Evolutionary conservation across 2,113 vertebrate genomes (phyloP), one percentile per base, ranked within the genome.

Genomic region (Xyrauchen texanus): DNA sequence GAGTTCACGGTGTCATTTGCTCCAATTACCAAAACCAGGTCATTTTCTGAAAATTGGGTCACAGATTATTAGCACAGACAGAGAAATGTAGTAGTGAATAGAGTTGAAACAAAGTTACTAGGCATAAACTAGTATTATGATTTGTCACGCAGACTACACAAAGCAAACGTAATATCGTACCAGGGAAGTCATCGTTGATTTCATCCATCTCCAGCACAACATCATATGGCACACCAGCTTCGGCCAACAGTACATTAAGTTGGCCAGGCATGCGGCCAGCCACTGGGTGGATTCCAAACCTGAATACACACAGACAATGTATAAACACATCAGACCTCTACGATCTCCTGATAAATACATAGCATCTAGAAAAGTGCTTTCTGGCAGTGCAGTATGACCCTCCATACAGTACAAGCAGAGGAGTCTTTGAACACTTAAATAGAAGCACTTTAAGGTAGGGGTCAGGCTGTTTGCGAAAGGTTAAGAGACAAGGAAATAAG

Each of bases 191-290:
- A 0, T 94, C 90, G 10, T 99, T 99, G 89, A 99, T 96, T 88
- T 99, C 98, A n/a, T 99, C 98, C 98, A 99, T 99, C 91, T 99
- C 97, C 87, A 99, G 85, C 42, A 99, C 97, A 82, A 99, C 94
- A 79, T 99, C 98, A 44, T 99, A 99, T 2, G 97, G 97, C 85
- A 99, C 97, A 0, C 98, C 97, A 15, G 97, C 97, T 85, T 99
- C 98, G 34, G 97, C 97, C 83, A 99, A 86, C 13, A 99, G 94
- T 4, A 99, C 96, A 0, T 98, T 99, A 80, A 98, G 93, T 89
- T 99, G 97, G 71, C 97, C 97, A 9, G 97, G 97, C 98, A 99
- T 99, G 45, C 96, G 95, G 8, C 96, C 97, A 9, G 97, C 97
- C 21, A 99, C 97, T 4, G 97, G 97, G 85, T 98, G 98, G 89